Evolutionary conservation across 2,888 invertebrate species (phyloP), one percentile per base, ranked within the genome.

Genomic region (Hirtodrosophila alboralis): DNA sequence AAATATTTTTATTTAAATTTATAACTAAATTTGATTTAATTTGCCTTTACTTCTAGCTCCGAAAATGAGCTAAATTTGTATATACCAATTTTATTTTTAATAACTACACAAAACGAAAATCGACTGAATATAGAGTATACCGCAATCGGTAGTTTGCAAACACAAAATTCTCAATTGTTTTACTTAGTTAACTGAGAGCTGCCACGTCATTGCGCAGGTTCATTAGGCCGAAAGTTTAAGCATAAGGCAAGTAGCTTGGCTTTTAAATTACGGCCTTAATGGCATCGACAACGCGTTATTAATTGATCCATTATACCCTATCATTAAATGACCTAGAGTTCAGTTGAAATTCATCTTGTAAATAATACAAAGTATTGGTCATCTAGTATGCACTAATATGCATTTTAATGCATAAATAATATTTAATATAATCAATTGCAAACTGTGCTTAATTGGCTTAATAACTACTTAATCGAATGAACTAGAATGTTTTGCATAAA

Each of bases 221-320:
- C 49, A 49, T 66, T 66, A 41, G 18, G 16, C 14, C 10, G 8
- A 12, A 18, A 31, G 16, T 31, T 48, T 8, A 38, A 16, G 26
- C 27, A 23, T 8, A 18, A n/a, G 30, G 28, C 31, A 30, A 33
- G 36, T 14, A 18, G 31, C 47, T 5, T 34, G n/a, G n/a, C 43
- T 45, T 52, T 52, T 43, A 51, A 43, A 44, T 60, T 3, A 23
- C 13, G 36, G 27, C 12, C n/a, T 13, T 44, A 43, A 51, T 44
- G 33, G 4, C 28, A 23, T n/a, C 10, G 36, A 14, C 27, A 43
- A 45, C 51, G 8, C 10, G 18, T 13, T 13, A 44, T 38, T 77
- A 69, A 72, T 77, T 77, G 47, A 75, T 57, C 47, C 54, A 72
- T 75, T 69, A 72, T 61, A 37, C 21, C n/a, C 47, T 37, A 56